phyloP scores from a whole-genome alignment of 2,888 invertebrate species.

The Pantelozetes paolii region DNA sequence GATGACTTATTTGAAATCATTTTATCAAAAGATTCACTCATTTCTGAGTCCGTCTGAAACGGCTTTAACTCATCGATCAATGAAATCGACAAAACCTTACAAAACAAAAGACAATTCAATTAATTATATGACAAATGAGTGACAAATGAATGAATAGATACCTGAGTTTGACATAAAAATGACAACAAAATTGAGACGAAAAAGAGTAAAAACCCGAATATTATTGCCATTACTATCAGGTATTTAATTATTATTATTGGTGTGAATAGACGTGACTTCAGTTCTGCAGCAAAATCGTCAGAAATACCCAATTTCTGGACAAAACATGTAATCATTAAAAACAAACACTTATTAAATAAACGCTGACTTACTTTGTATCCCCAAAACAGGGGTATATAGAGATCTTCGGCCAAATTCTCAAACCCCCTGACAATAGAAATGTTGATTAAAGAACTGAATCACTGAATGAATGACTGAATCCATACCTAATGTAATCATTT shows the following conservation, averaged over 20 bases:
- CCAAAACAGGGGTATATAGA: constrained; percentile 41
- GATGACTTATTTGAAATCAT: not conserved
- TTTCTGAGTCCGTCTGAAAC: not conserved
- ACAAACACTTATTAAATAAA: not conserved
- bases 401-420: constrained; percentile 37
- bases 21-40: not conserved
- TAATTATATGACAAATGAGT: not conserved
- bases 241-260: constrained; percentile 34
- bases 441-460: constrained; percentile 20
- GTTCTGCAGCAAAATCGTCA: constrained; percentile 32
- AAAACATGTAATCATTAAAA: not conserved
- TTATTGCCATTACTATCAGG: constrained; percentile 14
- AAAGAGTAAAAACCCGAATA: constrained; percentile 9
- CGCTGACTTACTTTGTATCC: constrained; percentile 38
- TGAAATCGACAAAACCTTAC: constrained; percentile 22
- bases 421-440: constrained; percentile 50
- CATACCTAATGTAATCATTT: constrained; percentile 40
- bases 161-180: constrained; percentile 26
- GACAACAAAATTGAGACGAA: constrained; percentile 18
- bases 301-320: constrained; percentile 41
- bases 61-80: constrained; percentile 4
- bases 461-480: not conserved
- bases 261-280: constrained; percentile 33
- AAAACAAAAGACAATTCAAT: not conserved
- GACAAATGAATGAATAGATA: not conserved